phyloP scores from a whole-genome alignment of 1,140 invertebrate species.

The Drosophila ficusphila region DNA sequence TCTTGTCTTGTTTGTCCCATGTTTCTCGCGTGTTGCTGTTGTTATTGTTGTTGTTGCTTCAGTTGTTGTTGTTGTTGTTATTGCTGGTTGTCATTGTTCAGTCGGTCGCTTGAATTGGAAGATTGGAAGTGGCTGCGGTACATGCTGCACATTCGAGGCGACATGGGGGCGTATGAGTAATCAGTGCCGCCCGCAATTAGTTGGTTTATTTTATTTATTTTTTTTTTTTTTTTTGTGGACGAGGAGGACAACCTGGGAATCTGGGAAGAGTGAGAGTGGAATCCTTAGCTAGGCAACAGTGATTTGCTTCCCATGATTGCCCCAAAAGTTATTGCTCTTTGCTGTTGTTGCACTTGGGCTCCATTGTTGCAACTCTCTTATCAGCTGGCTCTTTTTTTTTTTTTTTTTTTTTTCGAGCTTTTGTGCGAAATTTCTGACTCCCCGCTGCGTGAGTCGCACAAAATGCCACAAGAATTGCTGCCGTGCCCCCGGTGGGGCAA shows the following conservation, averaged over 20 bases:
- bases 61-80: too few relatives aligned
- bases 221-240: too few relatives aligned
- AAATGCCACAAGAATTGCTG: slow-evolving; percentile 69
- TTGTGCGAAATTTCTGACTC: slow-evolving; percentile 68
- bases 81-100: slow-evolving; percentile 60
- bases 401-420: slow-evolving; percentile 23
- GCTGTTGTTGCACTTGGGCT: slow-evolving; percentile 21
- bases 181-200: slow-evolving; percentile 67
- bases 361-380: slow-evolving; percentile 68
- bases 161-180: slow-evolving; percentile 75
- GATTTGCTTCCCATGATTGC: slow-evolving; percentile 44
- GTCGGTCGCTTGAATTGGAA: too few relatives aligned
- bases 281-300: slow-evolving; percentile 1
- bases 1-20: slow-evolving; percentile 72
- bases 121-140: slow-evolving; percentile 11
- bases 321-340: slow-evolving; percentile 34
- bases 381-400: slow-evolving; percentile 24
- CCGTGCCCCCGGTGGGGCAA: slow-evolving; percentile 11
- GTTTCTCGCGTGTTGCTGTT: slow-evolving; percentile 59
- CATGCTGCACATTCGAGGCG: slow-evolving; percentile 9
- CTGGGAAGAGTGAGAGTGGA: not conserved
- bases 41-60: slow-evolving; percentile 54
- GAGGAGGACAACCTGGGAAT: not conserved
- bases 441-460: slow-evolving; percentile 64
- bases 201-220: too few relatives aligned